Conservation (phyloP, 1,140 invertebrate species). For the Carposina sasakii region DNA sequence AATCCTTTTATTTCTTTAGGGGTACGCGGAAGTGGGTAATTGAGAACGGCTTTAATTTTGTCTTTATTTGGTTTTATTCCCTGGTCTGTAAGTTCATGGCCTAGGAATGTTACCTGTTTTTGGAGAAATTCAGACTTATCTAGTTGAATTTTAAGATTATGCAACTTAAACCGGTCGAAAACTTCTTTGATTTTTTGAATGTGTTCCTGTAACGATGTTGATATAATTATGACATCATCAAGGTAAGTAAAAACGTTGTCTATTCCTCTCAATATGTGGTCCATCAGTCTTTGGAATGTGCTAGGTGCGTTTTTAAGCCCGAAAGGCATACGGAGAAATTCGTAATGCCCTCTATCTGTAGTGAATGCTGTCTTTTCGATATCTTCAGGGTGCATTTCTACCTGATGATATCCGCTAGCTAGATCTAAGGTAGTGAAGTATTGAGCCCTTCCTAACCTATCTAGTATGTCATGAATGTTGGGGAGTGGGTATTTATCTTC, state of each 20-base stretch:
- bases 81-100: slow-evolving; percentile 20
- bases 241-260: slow-evolving; percentile 10
- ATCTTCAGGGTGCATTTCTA: slow-evolving; percentile 38
- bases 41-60: slow-evolving; percentile 26
- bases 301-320: not conserved
- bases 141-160: slow-evolving; percentile 42
- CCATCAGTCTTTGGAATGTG: slow-evolving; percentile 4
- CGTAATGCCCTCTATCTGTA: slow-evolving; percentile 33
- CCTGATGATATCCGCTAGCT: slow-evolving; percentile 59
- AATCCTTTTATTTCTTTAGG: slow-evolving; percentile 26
- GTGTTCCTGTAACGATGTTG: slow-evolving; percentile 27
- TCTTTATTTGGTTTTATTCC: slow-evolving; percentile 24
- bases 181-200: slow-evolving; percentile 34
- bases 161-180: slow-evolving; percentile 27
- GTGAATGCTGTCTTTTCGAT: slow-evolving; percentile 58
- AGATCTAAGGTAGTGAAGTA: slow-evolving; percentile 45
- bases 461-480: slow-evolving; percentile 51
- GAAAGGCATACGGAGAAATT: slow-evolving; percentile 22
- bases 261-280: slow-evolving; percentile 11
- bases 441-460: slow-evolving; percentile 30
- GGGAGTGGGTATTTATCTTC: slow-evolving; percentile 69
- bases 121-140: slow-evolving; percentile 36
- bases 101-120: slow-evolving; percentile 7
- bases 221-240: slow-evolving; percentile 23
- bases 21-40: slow-evolving; percentile 24